Percentiles rank a stretch among this genome's conserved stretches.
Evolutionary conservation across 2,113 vertebrate species (phyloP).

Genomic region (Ailuropoda melanoleuca): DNA sequence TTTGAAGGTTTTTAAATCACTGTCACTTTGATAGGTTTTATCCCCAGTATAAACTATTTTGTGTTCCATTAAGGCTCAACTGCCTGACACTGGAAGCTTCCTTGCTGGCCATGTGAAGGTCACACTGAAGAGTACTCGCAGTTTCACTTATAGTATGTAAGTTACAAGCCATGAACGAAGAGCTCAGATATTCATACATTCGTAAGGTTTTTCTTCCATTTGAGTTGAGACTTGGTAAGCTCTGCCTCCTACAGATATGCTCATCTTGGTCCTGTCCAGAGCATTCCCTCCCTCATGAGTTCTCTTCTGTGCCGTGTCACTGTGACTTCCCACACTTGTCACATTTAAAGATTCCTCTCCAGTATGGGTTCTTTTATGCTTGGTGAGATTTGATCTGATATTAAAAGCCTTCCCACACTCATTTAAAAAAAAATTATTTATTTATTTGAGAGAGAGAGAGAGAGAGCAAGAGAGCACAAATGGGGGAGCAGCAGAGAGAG

Average conservation of each 20-base stretch:
- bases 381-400: constrained; percentile 75
- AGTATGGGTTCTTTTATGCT: constrained; percentile 72
- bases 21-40: constrained; percentile 7
- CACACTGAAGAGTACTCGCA: constrained; percentile 22
- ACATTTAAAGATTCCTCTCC: constrained; percentile 64
- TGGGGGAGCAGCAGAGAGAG: background rate
- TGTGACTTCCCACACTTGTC: constrained; percentile 38
- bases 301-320: constrained; percentile 50
- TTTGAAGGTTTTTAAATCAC: constrained; percentile 38
- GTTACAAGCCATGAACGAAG: constrained; percentile 54
- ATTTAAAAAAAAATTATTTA: background rate
- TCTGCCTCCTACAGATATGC: constrained; percentile 50
- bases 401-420: constrained; percentile 77
- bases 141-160: constrained; percentile 32
- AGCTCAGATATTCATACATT: constrained; percentile 62
- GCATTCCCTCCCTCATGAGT: constrained; percentile 40
- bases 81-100: constrained; percentile 26
- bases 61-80: constrained; percentile 42
- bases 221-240: constrained; percentile 23
- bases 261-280: constrained; percentile 63
- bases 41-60: background rate
- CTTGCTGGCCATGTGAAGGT: constrained; percentile 8
- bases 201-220: constrained; percentile 46
- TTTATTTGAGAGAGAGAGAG: background rate
- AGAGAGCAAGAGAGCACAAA: background rate